phyloP scores from a whole-genome alignment of 2,888 invertebrate species.

The Acanthosepion lycidas region DNA sequence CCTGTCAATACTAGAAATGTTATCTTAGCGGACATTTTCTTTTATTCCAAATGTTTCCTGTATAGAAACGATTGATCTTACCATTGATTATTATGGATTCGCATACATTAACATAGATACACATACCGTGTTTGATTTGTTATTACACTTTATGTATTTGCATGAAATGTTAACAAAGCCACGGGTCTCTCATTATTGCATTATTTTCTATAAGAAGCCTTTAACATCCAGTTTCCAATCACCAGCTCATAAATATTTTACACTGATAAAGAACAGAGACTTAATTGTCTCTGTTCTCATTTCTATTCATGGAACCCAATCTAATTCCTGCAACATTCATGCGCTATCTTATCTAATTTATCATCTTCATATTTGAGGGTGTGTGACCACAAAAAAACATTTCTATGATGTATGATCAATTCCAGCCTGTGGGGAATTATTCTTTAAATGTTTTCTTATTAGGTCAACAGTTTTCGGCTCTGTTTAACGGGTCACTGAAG shows the following conservation, averaged over 20 bases:
- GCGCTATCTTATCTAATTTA: not conserved
- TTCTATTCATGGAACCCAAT: not conserved
- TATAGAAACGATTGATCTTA: too few species aligned
- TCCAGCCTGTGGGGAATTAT: not conserved
- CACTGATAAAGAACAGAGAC: not conserved
- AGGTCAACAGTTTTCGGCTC: not conserved
- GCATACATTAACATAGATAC: too few species aligned
- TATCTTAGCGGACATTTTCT: too few species aligned
- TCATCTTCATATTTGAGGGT: not conserved
- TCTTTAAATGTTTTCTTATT: not conserved
- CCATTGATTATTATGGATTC: too few species aligned
- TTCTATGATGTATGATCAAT: not conserved
- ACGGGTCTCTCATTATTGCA: not conserved
- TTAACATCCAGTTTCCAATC: not conserved
- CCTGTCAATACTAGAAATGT: too few species aligned
- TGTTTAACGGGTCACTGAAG: not conserved
- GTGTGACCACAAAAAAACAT: not conserved
- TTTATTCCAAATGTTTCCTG: too few species aligned
- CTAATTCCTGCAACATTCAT: not conserved
- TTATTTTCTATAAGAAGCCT: not conserved
- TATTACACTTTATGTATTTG: too few species aligned
- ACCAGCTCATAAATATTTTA: not conserved
- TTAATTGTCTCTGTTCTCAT: conserved; percentile 4
- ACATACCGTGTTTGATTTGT: too few species aligned
- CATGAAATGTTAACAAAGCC: too few species aligned